Conservation (phyloP, 2,113 vertebrate genomes). For the Vicugna pacos region DNA sequence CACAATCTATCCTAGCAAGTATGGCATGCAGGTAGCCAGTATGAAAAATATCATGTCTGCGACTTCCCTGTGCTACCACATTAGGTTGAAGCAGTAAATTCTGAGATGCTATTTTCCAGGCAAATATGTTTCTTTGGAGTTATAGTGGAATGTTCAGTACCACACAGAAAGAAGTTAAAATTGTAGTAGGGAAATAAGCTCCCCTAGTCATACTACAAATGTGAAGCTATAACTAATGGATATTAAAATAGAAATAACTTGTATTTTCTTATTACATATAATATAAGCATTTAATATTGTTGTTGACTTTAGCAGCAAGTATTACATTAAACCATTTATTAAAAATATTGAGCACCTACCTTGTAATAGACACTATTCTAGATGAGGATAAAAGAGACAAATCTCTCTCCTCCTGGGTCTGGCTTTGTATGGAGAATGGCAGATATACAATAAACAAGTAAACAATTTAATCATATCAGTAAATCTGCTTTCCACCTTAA, state of each 20-base stretch:
- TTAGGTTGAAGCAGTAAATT: conserved; percentile 21
- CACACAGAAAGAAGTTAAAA: conserved; percentile 15
- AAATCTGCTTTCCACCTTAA: conserved; percentile 25
- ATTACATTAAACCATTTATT: not conserved
- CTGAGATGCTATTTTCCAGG: conserved; percentile 17
- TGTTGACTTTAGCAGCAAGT: not conserved
- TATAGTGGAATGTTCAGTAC: not conserved
- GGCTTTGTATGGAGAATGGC: not conserved
- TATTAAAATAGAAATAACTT: not conserved
- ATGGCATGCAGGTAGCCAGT: not conserved
- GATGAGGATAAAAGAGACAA: not conserved
- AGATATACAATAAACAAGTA: not conserved
- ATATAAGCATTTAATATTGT: not conserved
- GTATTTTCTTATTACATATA: not conserved
- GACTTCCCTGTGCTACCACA: conserved; percentile 27
- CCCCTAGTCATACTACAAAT: not conserved
- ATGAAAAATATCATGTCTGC: conserved; percentile 34
- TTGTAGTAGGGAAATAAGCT: conserved; percentile 8
- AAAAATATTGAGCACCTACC: not conserved
- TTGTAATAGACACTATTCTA: not conserved
- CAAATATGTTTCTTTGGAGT: conserved; percentile 17
- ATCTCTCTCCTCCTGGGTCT: not conserved
- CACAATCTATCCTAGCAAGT: not conserved
- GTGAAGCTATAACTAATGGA: not conserved
- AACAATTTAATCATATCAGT: not conserved